Conservation (phyloP, 2,797 vertebrate genomes). For the Malacoctenus gilli region DNA sequence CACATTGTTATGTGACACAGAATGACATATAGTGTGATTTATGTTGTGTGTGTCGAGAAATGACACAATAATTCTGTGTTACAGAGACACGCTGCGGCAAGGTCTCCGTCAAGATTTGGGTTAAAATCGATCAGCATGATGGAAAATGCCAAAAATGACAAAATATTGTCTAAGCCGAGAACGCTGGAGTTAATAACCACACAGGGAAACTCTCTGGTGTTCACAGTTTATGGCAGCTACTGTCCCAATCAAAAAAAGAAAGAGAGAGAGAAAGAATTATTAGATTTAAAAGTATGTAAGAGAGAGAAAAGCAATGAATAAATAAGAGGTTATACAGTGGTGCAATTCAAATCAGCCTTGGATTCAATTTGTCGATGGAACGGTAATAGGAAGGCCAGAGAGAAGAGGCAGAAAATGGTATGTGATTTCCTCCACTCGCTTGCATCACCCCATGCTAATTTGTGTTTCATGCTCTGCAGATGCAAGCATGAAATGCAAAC, state of each 20-base stretch:
- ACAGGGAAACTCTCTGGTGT: constrained; percentile 45
- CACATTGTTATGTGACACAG: no score
- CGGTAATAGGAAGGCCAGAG: constrained; percentile 70
- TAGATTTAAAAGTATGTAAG: constrained; percentile 80
- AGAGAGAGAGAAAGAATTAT: constrained; percentile 76
- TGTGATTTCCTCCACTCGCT: constrained; percentile 69
- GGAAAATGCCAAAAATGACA: constrained; percentile 14
- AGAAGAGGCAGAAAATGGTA: constrained; percentile 71
- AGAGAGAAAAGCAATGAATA: constrained; percentile 83
- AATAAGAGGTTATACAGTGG: constrained; percentile 80
- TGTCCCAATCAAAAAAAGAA: constrained; percentile 58
- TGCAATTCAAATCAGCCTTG: constrained; percentile 83
- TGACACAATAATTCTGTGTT: not conserved
- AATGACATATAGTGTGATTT: not conserved
- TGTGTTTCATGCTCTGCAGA: constrained; percentile 74
- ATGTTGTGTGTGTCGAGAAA: not conserved
- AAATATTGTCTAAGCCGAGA: constrained; percentile 10
- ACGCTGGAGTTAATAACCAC: constrained; percentile 42
- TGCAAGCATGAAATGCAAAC: constrained; percentile 48
- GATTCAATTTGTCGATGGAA: constrained; percentile 81
- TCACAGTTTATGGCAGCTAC: constrained; percentile 47
- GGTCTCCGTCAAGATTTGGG: constrained; percentile 3
- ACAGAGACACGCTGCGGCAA: not conserved
- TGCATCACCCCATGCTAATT: constrained; percentile 75
- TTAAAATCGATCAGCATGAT: constrained; percentile 24